Conservation (phyloP, 2,797 vertebrate genomes). For the Phoxinus dragarum region DNA sequence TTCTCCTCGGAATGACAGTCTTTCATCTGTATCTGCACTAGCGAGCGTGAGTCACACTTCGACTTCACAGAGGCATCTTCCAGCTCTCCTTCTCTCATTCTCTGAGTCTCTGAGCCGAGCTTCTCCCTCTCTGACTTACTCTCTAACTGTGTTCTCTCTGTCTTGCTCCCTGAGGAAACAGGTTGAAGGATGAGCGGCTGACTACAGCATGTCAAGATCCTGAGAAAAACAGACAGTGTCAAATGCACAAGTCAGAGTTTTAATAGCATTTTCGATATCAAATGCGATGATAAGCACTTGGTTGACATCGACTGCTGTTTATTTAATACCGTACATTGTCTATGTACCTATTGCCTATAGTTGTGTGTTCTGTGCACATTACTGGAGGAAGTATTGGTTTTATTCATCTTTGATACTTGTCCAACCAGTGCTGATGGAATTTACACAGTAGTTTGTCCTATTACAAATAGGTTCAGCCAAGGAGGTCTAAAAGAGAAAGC, state of each 20-base stretch:
- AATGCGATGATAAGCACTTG: conserved; percentile 40
- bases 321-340: conserved; percentile 13
- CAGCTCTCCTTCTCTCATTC: conserved; percentile 30
- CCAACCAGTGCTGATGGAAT: not conserved
- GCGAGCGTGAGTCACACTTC: conserved; percentile 43
- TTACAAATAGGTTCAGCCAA: not conserved
- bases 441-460: not conserved
- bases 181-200: conserved; percentile 51
- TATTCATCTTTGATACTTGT: conserved; percentile 2
- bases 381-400: not conserved
- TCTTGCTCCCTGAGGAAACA: conserved; percentile 51
- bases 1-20: conserved; percentile 52
- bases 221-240: conserved; percentile 53
- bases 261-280: conserved; percentile 53
- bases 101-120: conserved; percentile 17
- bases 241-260: conserved; percentile 42
- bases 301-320: conserved; percentile 40
- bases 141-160: conserved; percentile 47
- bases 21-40: conserved; percentile 48
- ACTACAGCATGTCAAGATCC: conserved; percentile 49
- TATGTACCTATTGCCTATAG: not conserved
- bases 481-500: not conserved
- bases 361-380: not conserved
- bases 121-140: conserved; percentile 44
- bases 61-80: conserved; percentile 44